These are phyloP conservation scores for Formicarius rufipectus DNA, from an alignment of 2,113 vertebrate genomes.

Conservation along the genomic window DNA sequence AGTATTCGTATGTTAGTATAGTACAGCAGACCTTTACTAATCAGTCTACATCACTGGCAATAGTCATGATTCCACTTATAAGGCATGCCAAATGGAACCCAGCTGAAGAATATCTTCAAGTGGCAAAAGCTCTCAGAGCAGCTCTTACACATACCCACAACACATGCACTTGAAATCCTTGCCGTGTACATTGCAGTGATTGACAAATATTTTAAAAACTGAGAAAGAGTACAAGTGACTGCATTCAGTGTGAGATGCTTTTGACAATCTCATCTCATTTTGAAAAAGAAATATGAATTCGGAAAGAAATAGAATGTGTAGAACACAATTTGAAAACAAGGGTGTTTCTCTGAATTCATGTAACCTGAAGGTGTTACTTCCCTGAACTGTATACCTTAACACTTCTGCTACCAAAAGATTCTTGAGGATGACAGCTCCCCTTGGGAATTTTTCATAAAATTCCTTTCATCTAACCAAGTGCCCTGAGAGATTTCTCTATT, in stretches of 20 bases:
- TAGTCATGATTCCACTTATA: background rate
- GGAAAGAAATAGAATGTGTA: background rate
- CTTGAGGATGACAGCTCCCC: background rate
- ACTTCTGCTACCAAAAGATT: background rate
- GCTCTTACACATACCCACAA: background rate
- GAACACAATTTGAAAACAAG: background rate
- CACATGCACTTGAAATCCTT: background rate
- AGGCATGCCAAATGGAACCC: background rate
- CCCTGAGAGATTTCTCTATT: background rate
- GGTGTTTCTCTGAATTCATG: background rate
- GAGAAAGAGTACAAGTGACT: background rate
- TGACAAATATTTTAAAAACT: background rate
- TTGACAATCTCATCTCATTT: background rate
- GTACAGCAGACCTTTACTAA: background rate
- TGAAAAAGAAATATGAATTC: background rate
- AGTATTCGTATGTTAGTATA: background rate
- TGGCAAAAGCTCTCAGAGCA: background rate
- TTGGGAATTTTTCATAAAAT: background rate
- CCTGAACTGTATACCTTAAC: fast-evolving
- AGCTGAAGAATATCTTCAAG: background rate
- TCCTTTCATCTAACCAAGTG: background rate
- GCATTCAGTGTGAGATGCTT: background rate
- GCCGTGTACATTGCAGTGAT: background rate
- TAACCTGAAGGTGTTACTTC: background rate
- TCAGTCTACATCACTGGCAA: background rate